phyloP scores from a whole-genome alignment of 2,888 invertebrate species.

The Thereva unica region DNA sequence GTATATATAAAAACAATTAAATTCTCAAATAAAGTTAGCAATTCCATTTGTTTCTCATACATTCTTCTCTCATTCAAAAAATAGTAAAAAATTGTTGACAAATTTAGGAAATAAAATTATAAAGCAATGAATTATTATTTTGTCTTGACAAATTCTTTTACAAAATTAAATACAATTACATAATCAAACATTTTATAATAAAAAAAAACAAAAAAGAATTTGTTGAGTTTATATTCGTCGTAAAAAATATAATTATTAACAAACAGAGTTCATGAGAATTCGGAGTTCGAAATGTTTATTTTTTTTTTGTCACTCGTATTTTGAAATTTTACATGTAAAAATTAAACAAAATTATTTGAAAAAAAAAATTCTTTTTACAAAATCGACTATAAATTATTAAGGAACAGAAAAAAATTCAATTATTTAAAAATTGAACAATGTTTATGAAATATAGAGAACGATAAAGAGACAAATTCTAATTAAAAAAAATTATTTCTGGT shows the following conservation, averaged over 20 bases:
- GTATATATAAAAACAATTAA: background rate
- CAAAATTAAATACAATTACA: conserved; percentile 24
- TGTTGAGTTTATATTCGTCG: conserved; percentile 4
- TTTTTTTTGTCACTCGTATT: conserved; percentile 10
- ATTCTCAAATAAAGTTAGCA: conserved; percentile 19
- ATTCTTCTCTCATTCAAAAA: conserved; percentile 16
- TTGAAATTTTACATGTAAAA: conserved; percentile 26
- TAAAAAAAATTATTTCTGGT: background rate
- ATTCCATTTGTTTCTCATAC: conserved; percentile 25
- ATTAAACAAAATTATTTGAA: background rate
- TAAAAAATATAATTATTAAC: conserved; percentile 14
- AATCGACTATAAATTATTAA: conserved; percentile 18
- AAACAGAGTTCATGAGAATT: background rate
- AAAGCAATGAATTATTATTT: background rate
- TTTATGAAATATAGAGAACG: conserved; percentile 12
- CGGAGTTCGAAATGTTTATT: too few relatives aligned
- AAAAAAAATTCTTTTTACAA: conserved; percentile 13
- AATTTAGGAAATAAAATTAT: conserved; percentile 6
- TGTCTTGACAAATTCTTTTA: conserved; percentile 24
- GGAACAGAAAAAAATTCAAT: conserved; percentile 7
- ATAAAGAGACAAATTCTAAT: conserved; percentile 11
- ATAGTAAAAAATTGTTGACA: conserved; percentile 1
- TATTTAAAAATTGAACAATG: conserved; percentile 17
- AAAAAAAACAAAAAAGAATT: conserved; percentile 15
- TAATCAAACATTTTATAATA: conserved; percentile 1